Percentiles rank a stretch among this genome's conserved stretches.
Evolutionary conservation across 2,113 vertebrate species (phyloP).

Genomic region (Emydocephalus ijimae): DNA sequence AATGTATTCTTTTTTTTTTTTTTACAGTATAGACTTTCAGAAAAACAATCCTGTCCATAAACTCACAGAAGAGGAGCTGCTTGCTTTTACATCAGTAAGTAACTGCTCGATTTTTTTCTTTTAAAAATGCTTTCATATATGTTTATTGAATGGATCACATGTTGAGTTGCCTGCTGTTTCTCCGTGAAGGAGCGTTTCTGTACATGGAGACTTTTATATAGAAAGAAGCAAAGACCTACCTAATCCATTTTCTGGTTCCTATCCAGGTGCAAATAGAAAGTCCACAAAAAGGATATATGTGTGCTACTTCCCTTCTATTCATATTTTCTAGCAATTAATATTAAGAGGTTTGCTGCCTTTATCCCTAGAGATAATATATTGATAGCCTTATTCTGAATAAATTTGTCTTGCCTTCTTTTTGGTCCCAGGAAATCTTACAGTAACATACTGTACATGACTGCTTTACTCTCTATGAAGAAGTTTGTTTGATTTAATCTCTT

Average conservation of each 20-base stretch:
- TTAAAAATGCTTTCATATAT: not conserved
- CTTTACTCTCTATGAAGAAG: not conserved
- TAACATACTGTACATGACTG: not conserved
- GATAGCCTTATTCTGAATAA: not conserved
- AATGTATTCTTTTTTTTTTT: slow-evolving; percentile 22
- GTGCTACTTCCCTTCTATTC: not conserved
- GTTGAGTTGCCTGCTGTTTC: no score
- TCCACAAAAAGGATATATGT: not conserved
- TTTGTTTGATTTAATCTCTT: not conserved
- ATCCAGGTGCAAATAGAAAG: not conserved
- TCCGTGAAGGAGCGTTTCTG: not conserved
- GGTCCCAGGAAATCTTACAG: not conserved
- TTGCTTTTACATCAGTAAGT: slow-evolving; percentile 92
- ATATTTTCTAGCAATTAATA: not conserved
- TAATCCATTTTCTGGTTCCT: not conserved
- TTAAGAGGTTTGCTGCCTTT: not conserved
- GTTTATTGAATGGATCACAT: not conserved
- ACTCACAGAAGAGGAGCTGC: slow-evolving; percentile 89
- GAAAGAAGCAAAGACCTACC: not conserved
- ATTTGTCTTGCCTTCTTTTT: not conserved
- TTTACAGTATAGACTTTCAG: slow-evolving; percentile 84
- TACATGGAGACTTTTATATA: not conserved
- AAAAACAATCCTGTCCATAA: slow-evolving; percentile 94
- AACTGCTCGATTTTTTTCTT: slow-evolving; percentile 22
- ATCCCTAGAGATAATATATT: not conserved